phyloP scores from a whole-genome alignment of 2,113 vertebrate genomes.

The Probosciger aterrimus region DNA sequence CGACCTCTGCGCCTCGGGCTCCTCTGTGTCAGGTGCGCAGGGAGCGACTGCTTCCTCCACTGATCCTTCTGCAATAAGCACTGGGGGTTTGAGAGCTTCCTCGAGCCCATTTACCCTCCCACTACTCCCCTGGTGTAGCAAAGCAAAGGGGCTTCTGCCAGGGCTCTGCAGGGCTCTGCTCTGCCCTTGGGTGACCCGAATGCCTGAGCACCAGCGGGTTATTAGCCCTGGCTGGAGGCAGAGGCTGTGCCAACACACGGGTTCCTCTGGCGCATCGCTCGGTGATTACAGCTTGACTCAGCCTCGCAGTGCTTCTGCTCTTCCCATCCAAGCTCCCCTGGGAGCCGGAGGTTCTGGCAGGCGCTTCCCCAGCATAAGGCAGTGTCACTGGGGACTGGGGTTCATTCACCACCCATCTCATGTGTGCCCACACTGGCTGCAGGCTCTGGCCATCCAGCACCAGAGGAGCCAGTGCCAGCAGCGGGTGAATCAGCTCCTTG shows the following conservation, averaged over 20 bases:
- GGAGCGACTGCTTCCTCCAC: background rate
- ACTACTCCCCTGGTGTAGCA: background rate
- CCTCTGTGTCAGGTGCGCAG: background rate
- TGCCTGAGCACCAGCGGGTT: background rate
- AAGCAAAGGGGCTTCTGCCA: background rate
- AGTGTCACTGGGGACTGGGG: background rate
- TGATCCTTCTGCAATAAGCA: background rate
- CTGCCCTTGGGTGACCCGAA: background rate
- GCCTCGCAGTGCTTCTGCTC: slow-evolving; percentile 17
- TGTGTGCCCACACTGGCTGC: background rate
- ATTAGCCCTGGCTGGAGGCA: background rate
- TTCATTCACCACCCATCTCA: background rate
- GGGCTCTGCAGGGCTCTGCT: background rate
- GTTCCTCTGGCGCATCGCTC: background rate
- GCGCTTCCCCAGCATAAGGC: background rate
- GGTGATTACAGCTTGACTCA: slow-evolving; percentile 41
- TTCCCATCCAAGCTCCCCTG: slow-evolving; percentile 34
- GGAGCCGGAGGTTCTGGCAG: slow-evolving; percentile 41
- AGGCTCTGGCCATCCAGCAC: background rate
- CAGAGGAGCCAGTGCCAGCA: background rate
- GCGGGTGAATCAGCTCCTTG: slow-evolving; percentile 21
- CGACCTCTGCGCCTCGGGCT: background rate
- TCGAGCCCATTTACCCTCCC: background rate
- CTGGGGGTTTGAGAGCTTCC: background rate
- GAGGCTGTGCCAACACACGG: background rate